Percentiles rank a stretch among this genome's conserved stretches.
phyloP scores from a whole-genome alignment of 2,888 invertebrate species.

The Tetragnatha montana region DNA sequence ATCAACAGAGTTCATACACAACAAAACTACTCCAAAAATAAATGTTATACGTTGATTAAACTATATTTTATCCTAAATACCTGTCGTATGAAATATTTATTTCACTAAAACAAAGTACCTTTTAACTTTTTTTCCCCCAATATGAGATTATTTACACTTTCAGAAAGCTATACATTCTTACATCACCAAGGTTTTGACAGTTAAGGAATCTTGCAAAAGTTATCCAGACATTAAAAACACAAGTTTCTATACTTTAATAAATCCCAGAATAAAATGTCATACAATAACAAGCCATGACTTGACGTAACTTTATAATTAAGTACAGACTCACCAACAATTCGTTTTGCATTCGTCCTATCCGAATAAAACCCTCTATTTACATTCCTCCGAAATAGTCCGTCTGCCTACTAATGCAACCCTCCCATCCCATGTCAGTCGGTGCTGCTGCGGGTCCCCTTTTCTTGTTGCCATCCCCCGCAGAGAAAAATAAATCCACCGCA shows the following conservation, averaged over 20 bases:
- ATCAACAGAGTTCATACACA: too few relatives aligned
- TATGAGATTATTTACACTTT: too few relatives aligned
- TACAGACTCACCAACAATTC: not conserved
- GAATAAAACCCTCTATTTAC: conserved; percentile 23
- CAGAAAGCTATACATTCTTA: too few relatives aligned
- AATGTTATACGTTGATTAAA: too few relatives aligned
- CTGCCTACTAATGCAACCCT: conserved; percentile 17
- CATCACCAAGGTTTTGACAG: too few relatives aligned
- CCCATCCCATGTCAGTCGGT: not conserved
- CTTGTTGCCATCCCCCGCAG: not conserved
- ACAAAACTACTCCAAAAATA: too few relatives aligned
- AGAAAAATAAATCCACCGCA: conserved; percentile 16
- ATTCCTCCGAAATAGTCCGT: not conserved
- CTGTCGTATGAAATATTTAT: too few relatives aligned
- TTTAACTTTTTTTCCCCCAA: too few relatives aligned
- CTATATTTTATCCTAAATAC: too few relatives aligned
- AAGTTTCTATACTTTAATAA: not conserved
- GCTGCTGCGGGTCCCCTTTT: not conserved
- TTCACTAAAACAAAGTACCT: too few relatives aligned
- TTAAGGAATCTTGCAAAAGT: too few relatives aligned
- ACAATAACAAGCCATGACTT: not conserved
- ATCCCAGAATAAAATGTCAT: not conserved
- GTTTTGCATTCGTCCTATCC: not conserved
- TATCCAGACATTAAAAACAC: not conserved
- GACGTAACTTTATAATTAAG: not conserved